These are phyloP conservation scores for Panagrolaimus sp. DNA, from an alignment of 1,140 invertebrate species.

Conservation along the genomic window DNA sequence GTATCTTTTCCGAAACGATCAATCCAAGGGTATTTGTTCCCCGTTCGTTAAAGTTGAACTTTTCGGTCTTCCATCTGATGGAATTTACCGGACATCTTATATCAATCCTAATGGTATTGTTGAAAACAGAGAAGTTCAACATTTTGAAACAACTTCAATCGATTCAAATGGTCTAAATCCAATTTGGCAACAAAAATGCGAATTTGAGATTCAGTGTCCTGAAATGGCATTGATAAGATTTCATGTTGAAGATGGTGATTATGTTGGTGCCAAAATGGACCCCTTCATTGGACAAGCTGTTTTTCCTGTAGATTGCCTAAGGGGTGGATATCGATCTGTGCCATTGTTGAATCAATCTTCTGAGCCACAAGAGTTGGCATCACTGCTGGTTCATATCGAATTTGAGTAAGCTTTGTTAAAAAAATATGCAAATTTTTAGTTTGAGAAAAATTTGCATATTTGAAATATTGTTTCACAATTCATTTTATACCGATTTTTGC, in stretches of 20 bases:
- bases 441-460: no score
- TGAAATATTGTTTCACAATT: no score
- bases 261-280: constrained; percentile 76
- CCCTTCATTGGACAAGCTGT: constrained; percentile 93
- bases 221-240: constrained; percentile 83
- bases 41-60: constrained; percentile 93
- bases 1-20: constrained; percentile 75
- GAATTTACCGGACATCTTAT: constrained; percentile 78
- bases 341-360: no score
- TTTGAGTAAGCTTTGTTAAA: constrained; percentile 77
- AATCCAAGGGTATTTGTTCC: constrained; percentile 75
- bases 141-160: no score
- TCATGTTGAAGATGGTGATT: constrained; percentile 89
- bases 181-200: constrained; percentile 80
- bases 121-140: no score
- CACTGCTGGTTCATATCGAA: constrained; percentile 73
- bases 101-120: no score
- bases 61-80: constrained; percentile 79
- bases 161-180: constrained; percentile 98
- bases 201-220: constrained; percentile 77
- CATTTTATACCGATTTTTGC: no score
- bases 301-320: constrained; percentile 68
- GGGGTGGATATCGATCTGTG: no score
- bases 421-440: no score
- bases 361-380: constrained; percentile 51